Percentiles rank a stretch among this genome's conserved stretches.
Evolutionary conservation across 2,888 invertebrate genomes (phyloP).

Genomic region (Phytoseiulus persimilis): DNA sequence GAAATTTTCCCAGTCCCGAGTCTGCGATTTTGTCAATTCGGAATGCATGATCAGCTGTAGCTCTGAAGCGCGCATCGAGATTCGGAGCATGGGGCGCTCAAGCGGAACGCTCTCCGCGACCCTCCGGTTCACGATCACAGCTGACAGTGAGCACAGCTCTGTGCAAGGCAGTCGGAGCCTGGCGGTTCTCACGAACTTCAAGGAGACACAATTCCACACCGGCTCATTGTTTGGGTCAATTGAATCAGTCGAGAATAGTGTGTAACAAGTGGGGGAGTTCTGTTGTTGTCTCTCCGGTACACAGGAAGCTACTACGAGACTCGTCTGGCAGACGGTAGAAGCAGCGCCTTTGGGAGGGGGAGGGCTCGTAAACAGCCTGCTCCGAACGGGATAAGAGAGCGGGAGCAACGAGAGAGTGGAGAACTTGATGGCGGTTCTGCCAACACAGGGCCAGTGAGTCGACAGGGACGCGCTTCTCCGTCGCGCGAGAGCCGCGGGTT

Average conservation of each 20-base stretch:
- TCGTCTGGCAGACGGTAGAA: background rate
- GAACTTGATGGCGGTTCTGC: background rate
- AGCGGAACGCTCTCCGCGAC: too few relatives aligned
- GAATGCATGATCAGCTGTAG: background rate
- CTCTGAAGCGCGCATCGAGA: background rate
- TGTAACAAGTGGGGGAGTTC: background rate
- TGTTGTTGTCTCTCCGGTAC: background rate
- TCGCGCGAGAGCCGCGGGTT: too few relatives aligned
- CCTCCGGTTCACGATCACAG: too few relatives aligned
- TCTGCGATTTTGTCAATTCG: background rate
- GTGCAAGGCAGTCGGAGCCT: too few relatives aligned
- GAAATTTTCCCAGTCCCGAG: background rate
- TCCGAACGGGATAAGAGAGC: background rate
- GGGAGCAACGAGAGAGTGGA: background rate
- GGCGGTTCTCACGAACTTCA: too few relatives aligned
- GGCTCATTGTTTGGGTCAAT: too few relatives aligned
- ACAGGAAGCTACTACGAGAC: background rate
- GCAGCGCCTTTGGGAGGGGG: background rate
- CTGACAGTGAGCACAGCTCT: too few relatives aligned
- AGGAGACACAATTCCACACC: too few relatives aligned
- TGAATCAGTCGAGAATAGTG: background rate
- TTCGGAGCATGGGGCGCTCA: too few relatives aligned
- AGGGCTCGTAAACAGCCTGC: background rate
- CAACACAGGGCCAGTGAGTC: background rate
- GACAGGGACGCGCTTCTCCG: too few relatives aligned